Conservation (phyloP, 2,113 vertebrate species). For the Gymnocephalus cernua region DNA sequence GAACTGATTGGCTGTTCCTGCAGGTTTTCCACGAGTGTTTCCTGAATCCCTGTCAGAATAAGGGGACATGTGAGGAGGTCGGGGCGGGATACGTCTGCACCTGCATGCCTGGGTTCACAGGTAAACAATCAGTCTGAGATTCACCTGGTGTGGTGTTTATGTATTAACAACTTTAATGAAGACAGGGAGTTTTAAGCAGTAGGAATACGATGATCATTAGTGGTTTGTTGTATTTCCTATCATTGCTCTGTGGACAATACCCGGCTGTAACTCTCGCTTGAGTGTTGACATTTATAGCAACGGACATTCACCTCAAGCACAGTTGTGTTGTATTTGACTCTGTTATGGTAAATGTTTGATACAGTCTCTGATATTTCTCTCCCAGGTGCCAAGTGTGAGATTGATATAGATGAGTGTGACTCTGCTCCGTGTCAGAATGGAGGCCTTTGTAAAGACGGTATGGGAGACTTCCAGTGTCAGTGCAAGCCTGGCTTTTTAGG, state of each 20-base stretch:
- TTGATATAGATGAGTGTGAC: constrained; percentile 93
- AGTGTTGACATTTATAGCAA: background rate
- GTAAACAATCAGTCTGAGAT: constrained; percentile 52
- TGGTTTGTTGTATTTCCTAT: background rate
- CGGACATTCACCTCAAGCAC: background rate
- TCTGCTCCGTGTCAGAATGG: constrained; percentile 91
- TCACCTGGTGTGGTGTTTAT: background rate
- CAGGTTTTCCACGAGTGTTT: constrained; percentile 98
- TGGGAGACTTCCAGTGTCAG: constrained; percentile 90
- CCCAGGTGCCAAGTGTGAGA: constrained; percentile 95
- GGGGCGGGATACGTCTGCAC: constrained; percentile 94
- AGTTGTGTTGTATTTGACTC: background rate
- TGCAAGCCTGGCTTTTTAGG: constrained; percentile 93
- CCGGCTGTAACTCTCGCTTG: background rate
- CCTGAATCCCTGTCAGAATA: constrained; percentile 93
- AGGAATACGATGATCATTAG: background rate
- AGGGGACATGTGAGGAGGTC: constrained; percentile 94
- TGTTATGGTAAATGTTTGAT: constrained; percentile 1
- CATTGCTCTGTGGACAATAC: background rate
- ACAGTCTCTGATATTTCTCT: constrained; percentile 37
- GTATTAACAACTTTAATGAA: background rate
- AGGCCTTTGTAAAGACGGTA: constrained; percentile 90
- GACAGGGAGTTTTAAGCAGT: background rate
- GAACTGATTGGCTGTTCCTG: constrained; percentile 19
- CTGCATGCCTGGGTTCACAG: constrained; percentile 87